phyloP scores from a whole-genome alignment of 1,140 invertebrate genomes.

The Latrodectus geometricus region DNA sequence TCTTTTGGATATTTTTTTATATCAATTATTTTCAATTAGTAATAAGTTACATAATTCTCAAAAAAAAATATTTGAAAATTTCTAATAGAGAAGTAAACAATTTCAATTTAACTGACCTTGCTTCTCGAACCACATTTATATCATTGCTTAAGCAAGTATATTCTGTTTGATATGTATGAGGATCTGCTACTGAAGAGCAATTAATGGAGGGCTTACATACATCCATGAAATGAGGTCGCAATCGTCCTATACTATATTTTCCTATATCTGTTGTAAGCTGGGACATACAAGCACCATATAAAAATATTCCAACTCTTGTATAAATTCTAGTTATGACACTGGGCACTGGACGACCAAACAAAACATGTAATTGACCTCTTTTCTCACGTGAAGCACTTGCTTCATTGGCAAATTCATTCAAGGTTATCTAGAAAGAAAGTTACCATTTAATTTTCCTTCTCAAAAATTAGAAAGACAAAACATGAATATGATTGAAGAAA shows the following conservation, averaged over 20 bases:
- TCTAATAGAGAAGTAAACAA: too few relatives aligned
- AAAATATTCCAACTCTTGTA: constrained; percentile 77
- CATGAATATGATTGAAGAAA: too few relatives aligned
- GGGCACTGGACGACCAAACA: constrained; percentile 29
- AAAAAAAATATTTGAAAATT: too few relatives aligned
- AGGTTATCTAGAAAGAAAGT: constrained; percentile 10
- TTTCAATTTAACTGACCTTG: constrained; percentile 26
- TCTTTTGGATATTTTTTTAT: too few relatives aligned
- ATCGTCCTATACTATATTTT: constrained; percentile 90
- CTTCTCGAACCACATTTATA: constrained; percentile 64
- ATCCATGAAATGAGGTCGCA: constrained; percentile 91
- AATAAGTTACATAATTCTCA: too few relatives aligned
- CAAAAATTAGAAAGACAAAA: too few relatives aligned
- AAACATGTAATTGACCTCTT: constrained; percentile 21
- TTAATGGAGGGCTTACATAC: constrained; percentile 71
- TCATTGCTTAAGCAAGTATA: constrained; percentile 68
- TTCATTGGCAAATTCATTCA: constrained; percentile 48
- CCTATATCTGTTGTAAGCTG: constrained; percentile 88
- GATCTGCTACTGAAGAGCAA: constrained; percentile 26
- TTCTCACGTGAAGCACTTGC: constrained; percentile 5
- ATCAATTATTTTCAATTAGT: too few relatives aligned
- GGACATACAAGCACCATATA: constrained; percentile 85
- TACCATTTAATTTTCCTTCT: too few relatives aligned
- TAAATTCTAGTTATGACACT: constrained; percentile 57
- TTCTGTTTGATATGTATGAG: constrained; percentile 68